Evolutionary conservation across 2,797 vertebrate genomes (phyloP), one percentile per base, ranked within the genome.

Genomic region (Pogoniulus pusillus): DNA sequence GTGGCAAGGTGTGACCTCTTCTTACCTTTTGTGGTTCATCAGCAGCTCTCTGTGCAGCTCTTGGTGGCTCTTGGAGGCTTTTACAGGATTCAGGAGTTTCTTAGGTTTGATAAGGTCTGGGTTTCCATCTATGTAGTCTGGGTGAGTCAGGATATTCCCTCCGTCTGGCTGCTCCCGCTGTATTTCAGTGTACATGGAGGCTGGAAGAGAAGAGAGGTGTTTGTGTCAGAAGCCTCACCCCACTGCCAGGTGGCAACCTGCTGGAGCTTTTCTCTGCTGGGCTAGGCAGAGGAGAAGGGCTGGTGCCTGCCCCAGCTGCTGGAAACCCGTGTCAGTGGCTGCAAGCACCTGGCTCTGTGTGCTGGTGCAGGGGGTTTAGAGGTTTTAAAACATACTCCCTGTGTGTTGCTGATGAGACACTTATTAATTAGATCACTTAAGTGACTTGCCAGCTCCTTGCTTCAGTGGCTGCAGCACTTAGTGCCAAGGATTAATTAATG

Each of bases 21-120:
- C 94, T 95, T 97, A 98, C 98, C 98, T 97, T 96, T 97, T 98
- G 94, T 98, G 98, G 97, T 98, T 99, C 98, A 98, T 98, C 88
- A 99, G 97, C 89, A 99, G 98, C 93, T 99, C 99, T 18, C 98
- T 93, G 95, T 99, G 99, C 60, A 99, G 98, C 92, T 99, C 98
- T 92, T 99, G 98, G 96, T 99, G 99, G 91, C 98, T 99, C 93
- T 98, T 98, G 0, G 99, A 99, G 37, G 98, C 98, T 97, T 98
- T 99, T 65, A 99, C 98, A 0, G 99, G 99, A 96, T 99, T 99
- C 92, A 98, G 90, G 68, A 99, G 98, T 89, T 99, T 99, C 97
- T 98, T 99, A 93, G 99, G 99, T 90, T 98, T 99, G 97, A 99
- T 99, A 93, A 99, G 98, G 87, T 99, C 98, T 0, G 98, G 95